Evolutionary conservation across 2,797 vertebrate genomes (phyloP).

Genomic region (Glossophaga mutica): DNA sequence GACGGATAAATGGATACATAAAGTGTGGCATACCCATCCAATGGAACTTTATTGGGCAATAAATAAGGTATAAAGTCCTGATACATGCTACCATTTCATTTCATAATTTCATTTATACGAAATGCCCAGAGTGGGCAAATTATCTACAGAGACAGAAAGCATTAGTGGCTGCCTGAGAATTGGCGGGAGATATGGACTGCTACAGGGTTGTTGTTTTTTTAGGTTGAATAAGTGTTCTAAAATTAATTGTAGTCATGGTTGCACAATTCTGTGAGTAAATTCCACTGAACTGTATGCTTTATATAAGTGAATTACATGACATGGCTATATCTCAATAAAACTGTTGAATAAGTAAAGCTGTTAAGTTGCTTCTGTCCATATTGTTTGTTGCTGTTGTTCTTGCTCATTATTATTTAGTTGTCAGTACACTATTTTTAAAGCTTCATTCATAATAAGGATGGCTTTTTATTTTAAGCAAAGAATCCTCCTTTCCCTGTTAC

Average conservation of each 20-base stretch:
- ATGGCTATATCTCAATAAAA: not conserved
- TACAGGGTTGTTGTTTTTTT: not conserved
- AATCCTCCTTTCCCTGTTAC: not conserved
- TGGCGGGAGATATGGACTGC: fast-evolving
- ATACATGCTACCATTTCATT: not conserved
- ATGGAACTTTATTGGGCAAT: not conserved
- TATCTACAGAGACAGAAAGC: not conserved
- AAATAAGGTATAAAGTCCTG: not conserved
- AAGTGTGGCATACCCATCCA: not conserved
- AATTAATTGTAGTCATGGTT: not conserved
- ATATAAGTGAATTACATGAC: not conserved
- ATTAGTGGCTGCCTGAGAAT: not conserved
- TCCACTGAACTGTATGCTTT: not conserved
- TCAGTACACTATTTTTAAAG: not conserved
- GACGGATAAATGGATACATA: not conserved
- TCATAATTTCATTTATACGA: not conserved
- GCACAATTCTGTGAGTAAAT: not conserved
- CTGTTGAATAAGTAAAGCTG: not conserved
- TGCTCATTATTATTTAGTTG: not conserved
- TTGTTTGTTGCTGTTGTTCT: not conserved
- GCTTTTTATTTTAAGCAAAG: not conserved
- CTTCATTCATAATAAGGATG: not conserved
- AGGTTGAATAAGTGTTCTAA: not conserved
- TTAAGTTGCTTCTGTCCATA: not conserved
- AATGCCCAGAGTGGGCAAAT: not conserved